Base-by-base conservation (phyloP, 2,797 vertebrate genomes). In the Vultur gryphus region DNA sequence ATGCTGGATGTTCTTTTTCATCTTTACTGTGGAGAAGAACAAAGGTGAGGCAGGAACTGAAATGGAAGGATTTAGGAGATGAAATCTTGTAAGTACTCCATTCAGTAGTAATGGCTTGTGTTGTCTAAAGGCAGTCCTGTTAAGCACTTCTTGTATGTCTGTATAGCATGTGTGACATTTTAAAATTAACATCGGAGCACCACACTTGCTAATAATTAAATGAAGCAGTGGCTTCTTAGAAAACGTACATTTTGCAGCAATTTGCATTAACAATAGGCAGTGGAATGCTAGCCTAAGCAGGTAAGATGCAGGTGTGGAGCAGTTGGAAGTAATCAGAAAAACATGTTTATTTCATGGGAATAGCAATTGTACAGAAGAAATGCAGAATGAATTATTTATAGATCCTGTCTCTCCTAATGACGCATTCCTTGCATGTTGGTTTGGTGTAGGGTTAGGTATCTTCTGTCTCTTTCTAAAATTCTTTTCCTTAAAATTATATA, bases 281-380 rank as follows among this genome's bases (percentile, higher is more conserved):
- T 57, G 31, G 55, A 92, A 43, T 73, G 55, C 33, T 39, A 85
- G 80, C 18, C 33, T 67, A 46, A 44, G 35, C 83, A 84, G 70
- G 77, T 69, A 90, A 64, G 18, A 35, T 6, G 28, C 73, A 77
- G 83, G 66, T 87, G 83, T 89, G 73, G 77, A 94, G n/a, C 2
- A 2, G 18, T 39, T 87, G 66, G 67, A 87, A 87, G 24, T 73
- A 72, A 82, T 86, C 48, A 82, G 76, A 64, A 90, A 92, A 89
- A 13, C 39, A 76, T 57, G n/a, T 95, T 92, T 95, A 79, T 94
- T 90, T 95, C 62, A 89, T 80, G 48, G 85, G 77, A 78, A 66
- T 41, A 87, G 73, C 24, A 79, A 62, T 94, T 93, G 65, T 81
- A 19, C 33, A 84, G 76, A 80, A 78, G 54, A 72, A 86, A 35